Base-by-base conservation (phyloP, 2,113 vertebrate species). In the Natator depressus region DNA sequence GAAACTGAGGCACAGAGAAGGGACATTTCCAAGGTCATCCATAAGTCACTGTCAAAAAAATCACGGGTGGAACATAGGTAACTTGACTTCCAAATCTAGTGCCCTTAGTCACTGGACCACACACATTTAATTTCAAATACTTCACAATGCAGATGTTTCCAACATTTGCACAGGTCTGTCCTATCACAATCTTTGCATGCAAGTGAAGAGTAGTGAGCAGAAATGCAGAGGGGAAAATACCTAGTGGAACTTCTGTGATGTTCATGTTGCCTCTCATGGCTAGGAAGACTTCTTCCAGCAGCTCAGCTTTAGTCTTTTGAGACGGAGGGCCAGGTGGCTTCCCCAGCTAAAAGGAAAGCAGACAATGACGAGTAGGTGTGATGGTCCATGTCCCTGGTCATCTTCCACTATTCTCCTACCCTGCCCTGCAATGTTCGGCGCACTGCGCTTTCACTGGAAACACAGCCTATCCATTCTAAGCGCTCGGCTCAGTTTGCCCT, bases 251-350 rank as follows among this genome's bases (percentile, higher is more conserved):
- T 89, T 98, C 96, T 25, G 89, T 98, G 53, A 98, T 82, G 5
- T 98, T 96, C 27, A 81, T 96, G 25, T 96, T 96, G n/a, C 96
- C 96, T 69, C 97, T 98, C 91, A 99, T 98, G 93, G 97, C 93
- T 83, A 76, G 54, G 12, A 99, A 95, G 95, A 99, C 88, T 84
- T 98, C 98, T 38, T 98, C 98, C 65, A 98, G 94, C 50, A 97
- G 89, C 78, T 99, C 97, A 27, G 82, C 88, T 59, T 94, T 98
- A 2, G 91, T 96, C 95, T 98, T 98, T 8, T 9, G 50, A 27
- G 96, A 82, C 6, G 94, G 91, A 25, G 96, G 54, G 29, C 94
- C 16, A 2, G 95, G 96, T 79, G 98, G 89, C 47, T 97, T 96
- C 89, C 72, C 93, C 5, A 25, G 35, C 97, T 98, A 84, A 3